A percentile compares a stretch with the other conserved stretches of the same genome.
Conservation (phyloP, 2,888 invertebrate species). For the Amiota communis region DNA sequence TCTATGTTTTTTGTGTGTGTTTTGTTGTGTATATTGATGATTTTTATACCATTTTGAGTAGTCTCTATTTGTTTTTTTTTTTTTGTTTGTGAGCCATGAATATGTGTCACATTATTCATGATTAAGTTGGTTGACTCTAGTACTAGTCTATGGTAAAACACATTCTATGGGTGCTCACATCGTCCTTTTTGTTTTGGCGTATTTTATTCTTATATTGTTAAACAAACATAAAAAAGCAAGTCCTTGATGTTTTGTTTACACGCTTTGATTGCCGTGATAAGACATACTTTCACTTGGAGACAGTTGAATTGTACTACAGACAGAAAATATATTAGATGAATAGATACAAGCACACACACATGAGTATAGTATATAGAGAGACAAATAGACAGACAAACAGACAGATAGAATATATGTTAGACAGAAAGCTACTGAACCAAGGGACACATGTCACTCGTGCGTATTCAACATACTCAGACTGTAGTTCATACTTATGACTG, state of each 20-base stretch:
- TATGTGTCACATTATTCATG: constrained; percentile 64
- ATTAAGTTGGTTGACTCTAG: constrained; percentile 46
- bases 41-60: neutral
- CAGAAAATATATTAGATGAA: too few relatives aligned
- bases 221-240: constrained; percentile 16
- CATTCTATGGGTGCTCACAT: constrained; percentile 33
- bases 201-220: constrained; percentile 21
- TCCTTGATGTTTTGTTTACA: constrained; percentile 42
- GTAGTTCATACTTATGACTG: too few relatives aligned
- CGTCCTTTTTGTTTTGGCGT: constrained; percentile 1
- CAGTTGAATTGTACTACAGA: too few relatives aligned
- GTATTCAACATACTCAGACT: neutral
- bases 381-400: neutral
- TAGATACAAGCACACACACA: neutral
- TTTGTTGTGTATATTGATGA: constrained; percentile 9
- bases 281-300: neutral
- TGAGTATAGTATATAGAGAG: constrained; percentile 2
- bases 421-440: neutral
- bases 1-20: constrained; percentile 2
- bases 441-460: constrained; percentile 21
- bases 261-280: constrained; percentile 47
- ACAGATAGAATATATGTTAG: neutral
- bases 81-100: constrained; percentile 45
- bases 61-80: constrained; percentile 3
- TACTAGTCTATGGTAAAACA: too few relatives aligned